These are phyloP conservation scores for Troglohyphantes excavatus DNA, from an alignment of 2,888 invertebrate species.

Conservation along the genomic window DNA sequence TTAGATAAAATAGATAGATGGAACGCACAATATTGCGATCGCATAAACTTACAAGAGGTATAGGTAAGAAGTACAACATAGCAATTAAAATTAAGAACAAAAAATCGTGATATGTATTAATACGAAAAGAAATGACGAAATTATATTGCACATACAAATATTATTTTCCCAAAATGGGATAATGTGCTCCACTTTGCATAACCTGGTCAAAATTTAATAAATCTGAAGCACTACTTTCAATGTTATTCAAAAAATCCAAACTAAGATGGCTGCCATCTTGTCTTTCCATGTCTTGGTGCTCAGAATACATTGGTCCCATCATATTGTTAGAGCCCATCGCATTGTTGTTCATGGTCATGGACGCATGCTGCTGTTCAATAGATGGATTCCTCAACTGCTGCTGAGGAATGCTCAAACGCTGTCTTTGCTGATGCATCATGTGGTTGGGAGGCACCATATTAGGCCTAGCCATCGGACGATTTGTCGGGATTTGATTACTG, in stretches of 20 bases:
- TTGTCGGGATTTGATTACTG: slow-evolving; percentile 14
- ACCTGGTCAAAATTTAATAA: slow-evolving; percentile 91
- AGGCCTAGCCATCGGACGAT: slow-evolving; percentile 80
- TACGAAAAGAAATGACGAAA: neutral
- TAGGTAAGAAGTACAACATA: no score
- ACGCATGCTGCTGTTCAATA: slow-evolving; percentile 79
- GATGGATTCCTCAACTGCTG: slow-evolving; percentile 81
- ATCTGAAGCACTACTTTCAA: slow-evolving; percentile 87
- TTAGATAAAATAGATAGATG: no score
- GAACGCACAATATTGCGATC: no score
- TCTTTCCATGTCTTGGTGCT: slow-evolving; percentile 79
- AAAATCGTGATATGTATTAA: neutral
- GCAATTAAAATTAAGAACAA: no score
- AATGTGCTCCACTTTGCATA: slow-evolving; percentile 81
- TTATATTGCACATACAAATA: slow-evolving; percentile 44
- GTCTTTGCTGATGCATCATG: slow-evolving; percentile 80
- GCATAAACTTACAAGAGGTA: no score
- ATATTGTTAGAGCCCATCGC: slow-evolving; percentile 30
- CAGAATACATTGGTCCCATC: slow-evolving; percentile 65
- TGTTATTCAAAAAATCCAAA: slow-evolving; percentile 90
- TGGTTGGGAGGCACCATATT: slow-evolving; percentile 81
- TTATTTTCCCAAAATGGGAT: slow-evolving; percentile 79
- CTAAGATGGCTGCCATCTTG: slow-evolving; percentile 86
- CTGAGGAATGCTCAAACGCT: slow-evolving; percentile 60
- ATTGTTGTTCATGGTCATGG: slow-evolving; percentile 71